phyloP scores from a whole-genome alignment of 2,888 invertebrate species.

The Spisula subtruncata region DNA sequence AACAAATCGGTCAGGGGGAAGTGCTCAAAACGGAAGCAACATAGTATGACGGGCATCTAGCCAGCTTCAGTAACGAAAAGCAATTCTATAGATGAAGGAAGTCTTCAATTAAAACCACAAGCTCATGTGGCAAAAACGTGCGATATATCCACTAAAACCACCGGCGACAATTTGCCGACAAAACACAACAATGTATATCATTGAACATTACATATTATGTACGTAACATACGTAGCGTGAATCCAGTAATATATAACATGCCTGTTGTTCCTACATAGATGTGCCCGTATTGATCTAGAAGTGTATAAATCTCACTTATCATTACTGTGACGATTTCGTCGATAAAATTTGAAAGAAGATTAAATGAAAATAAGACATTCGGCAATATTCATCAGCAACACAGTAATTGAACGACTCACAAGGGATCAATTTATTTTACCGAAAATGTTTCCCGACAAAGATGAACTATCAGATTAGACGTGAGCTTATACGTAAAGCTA shows the following conservation, averaged over 20 bases:
- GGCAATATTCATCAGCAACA: not conserved
- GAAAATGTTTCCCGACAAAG: not conserved
- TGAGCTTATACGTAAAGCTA: not conserved
- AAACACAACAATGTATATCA: not conserved
- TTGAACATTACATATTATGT: not conserved
- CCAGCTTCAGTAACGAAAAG: too few relatives aligned
- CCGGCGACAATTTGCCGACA: not conserved
- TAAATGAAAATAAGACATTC: not conserved
- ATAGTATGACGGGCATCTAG: too few relatives aligned
- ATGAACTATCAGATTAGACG: not conserved
- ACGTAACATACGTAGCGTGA: too few relatives aligned
- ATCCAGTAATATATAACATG: not conserved
- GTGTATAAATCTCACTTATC: not conserved
- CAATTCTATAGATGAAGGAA: too few relatives aligned
- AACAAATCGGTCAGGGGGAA: too few relatives aligned
- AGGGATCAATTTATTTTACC: slow-evolving; percentile 18
- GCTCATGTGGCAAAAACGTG: not conserved
- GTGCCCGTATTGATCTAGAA: not conserved
- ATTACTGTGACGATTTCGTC: not conserved
- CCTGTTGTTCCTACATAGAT: not conserved
- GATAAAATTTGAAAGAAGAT: slow-evolving; percentile 6
- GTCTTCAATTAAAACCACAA: not conserved
- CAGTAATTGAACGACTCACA: slow-evolving; percentile 44
- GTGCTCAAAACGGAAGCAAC: too few relatives aligned
- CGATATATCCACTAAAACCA: not conserved